Percentiles rank a stretch among this genome's conserved stretches.
phyloP scores from a whole-genome alignment of 2,888 invertebrate species.

The Idaea biselata region DNA sequence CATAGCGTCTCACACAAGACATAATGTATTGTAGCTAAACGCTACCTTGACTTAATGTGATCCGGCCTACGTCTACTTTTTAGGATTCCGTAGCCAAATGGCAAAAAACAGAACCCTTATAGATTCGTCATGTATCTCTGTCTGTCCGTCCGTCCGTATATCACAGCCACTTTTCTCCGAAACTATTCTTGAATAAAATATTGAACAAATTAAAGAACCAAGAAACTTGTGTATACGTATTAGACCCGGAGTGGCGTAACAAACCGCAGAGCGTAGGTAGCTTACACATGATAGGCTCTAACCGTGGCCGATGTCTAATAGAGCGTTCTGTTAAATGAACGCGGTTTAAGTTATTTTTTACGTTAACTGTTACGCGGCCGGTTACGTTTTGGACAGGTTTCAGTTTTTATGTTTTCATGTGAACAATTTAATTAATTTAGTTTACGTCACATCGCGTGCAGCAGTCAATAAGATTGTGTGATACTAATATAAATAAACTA shows the following conservation, averaged over 20 bases:
- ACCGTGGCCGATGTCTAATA: constrained; percentile 24
- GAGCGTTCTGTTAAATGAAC: constrained; percentile 23
- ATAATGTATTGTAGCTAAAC: too few species aligned
- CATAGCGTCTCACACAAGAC: too few species aligned
- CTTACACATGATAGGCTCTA: constrained; percentile 3
- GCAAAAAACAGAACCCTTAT: too few species aligned
- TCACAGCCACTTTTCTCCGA: too few species aligned
- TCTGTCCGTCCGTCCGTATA: too few species aligned
- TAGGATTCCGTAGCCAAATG: too few species aligned
- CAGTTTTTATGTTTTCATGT: background rate
- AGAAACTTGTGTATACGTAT: background rate
- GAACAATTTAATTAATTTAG: background rate
- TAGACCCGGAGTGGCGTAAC: background rate
- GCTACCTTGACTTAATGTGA: too few species aligned
- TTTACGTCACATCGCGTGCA: background rate
- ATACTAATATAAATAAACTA: background rate
- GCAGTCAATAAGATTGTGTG: background rate
- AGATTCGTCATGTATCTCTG: too few species aligned
- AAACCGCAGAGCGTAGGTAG: background rate
- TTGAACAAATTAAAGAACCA: background rate
- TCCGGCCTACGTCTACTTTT: too few species aligned
- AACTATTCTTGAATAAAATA: too few species aligned
- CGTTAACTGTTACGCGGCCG: constrained; percentile 17
- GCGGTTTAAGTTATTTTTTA: constrained; percentile 18
- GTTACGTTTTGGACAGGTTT: background rate